Evolutionary conservation across 2,113 vertebrate genomes (phyloP), one percentile per base, ranked within the genome.

Genomic region (Anolis sagrei): DNA sequence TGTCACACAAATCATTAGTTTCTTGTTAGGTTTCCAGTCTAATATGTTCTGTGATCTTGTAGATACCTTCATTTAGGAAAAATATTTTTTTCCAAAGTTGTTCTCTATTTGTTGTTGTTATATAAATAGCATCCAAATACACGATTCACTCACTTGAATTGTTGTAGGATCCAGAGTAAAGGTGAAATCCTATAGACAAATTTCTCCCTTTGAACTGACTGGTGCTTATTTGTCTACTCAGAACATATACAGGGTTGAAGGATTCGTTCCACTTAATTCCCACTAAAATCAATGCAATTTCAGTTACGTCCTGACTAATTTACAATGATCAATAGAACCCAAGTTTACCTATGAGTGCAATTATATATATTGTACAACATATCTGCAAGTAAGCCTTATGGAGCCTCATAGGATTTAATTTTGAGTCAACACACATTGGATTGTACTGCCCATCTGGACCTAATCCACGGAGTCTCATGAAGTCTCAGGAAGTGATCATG

Each of bases 1-100:
- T 36, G 5, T 36, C 39, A 36, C 39, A 48, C 5, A 62, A 64
- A 8, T 21, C 10, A 66, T 66, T 10, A 62, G 13, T 44, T 48
- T 10, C 61, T 7, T 76, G 36, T 1, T 36, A 4, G 39, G 49
- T 19, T 82, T 82, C 32, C 39, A 58, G 29, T 23, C 44, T 34
- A 51, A 39, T 34, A 11, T 76, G 86, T 68, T 79, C 23, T 39
- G 25, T 77, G 74, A 81, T 0, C 0, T 34, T 0, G 36, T 48
- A 44, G 39, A 2, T 66, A 44, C 66, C 61, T n/a, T n/a, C 13
- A 1, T 29, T 48, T 80, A 21, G 18, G 62, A 4, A 54, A 21
- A 44, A 51, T 11, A 39, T 27, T 7, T 39, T 73, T 39, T 32
- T 34, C 11, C 10, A n/a, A 16, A 27, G 5, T n/a, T 77, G 7